A percentile compares a stretch with the other conserved stretches of the same genome.
These are phyloP conservation scores for Microcebus jonahi DNA, from an alignment of 2,113 vertebrate species.

Conservation along the genomic window DNA sequence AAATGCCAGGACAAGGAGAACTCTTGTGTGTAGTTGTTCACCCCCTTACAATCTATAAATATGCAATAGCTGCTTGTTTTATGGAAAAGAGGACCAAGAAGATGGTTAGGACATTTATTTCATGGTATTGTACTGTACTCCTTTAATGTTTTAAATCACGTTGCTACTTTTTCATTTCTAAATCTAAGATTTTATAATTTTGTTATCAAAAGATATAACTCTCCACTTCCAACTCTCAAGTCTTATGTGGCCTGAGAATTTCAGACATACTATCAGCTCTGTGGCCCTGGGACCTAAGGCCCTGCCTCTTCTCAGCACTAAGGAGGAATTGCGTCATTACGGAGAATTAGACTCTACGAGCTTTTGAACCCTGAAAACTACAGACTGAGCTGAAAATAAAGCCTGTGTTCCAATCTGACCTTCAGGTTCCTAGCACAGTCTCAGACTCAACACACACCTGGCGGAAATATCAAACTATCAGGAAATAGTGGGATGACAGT, in stretches of 20 bases:
- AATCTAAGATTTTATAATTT: neutral
- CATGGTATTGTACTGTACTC: neutral
- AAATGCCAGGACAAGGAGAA: neutral
- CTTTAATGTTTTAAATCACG: neutral
- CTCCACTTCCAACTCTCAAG: neutral
- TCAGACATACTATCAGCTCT: neutral
- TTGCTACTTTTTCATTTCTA: neutral
- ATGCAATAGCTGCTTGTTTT: neutral
- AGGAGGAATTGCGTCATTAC: neutral
- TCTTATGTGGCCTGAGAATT: neutral
- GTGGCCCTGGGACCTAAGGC: no score
- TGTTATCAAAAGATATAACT: neutral
- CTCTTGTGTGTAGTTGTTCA: neutral
- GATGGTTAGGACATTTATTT: neutral
- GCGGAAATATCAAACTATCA: constrained; percentile 44
- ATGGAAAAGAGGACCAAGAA: neutral
- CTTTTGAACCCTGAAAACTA: neutral
- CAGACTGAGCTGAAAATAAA: neutral
- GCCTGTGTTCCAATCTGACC: constrained; percentile 20
- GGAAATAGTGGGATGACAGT: constrained; percentile 61
- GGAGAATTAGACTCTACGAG: neutral
- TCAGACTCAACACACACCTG: neutral
- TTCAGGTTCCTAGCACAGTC: neutral
- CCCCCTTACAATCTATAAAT: neutral
- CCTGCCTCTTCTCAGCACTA: neutral